Conservation (phyloP, 2,113 vertebrate species). For the Pyxicephalus adspersus region DNA sequence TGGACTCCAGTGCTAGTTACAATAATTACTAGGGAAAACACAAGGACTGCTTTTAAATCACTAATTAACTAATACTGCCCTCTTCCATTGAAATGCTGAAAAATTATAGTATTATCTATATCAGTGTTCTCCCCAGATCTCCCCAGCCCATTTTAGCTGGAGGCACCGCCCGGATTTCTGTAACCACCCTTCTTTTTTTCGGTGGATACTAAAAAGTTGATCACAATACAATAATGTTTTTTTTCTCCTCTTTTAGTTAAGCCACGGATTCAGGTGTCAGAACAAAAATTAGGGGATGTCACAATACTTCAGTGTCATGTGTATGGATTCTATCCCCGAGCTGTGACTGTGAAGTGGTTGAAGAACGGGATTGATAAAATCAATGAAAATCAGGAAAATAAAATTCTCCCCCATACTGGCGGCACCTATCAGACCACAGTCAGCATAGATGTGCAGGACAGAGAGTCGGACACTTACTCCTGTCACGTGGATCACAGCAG, state of each 20-base stretch:
- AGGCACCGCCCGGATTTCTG: too few relatives aligned
- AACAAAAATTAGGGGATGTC: too few relatives aligned
- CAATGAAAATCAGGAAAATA: not conserved
- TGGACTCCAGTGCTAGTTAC: too few relatives aligned
- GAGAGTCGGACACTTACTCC: not conserved
- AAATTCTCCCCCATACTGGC: conserved; percentile 1
- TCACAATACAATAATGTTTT: not conserved
- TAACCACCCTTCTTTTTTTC: too few relatives aligned
- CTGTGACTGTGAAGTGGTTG: conserved; percentile 5
- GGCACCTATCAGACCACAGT: conserved; percentile 12
- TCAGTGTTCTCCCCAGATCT: too few relatives aligned
- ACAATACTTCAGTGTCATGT: conserved; percentile 3
- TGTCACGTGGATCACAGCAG: conserved; percentile 11
- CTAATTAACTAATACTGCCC: too few relatives aligned
- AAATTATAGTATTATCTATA: too few relatives aligned
- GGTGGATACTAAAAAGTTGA: too few relatives aligned
- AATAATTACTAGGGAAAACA: too few relatives aligned
- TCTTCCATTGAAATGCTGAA: too few relatives aligned
- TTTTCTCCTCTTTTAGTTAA: not conserved
- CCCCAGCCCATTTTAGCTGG: too few relatives aligned
- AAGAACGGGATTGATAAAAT: conserved; percentile 1
- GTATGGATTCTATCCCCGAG: conserved; percentile 24
- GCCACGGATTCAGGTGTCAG: conserved; percentile 7
- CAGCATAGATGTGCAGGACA: not conserved
- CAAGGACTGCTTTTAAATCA: too few relatives aligned